These are phyloP conservation scores for Megathymus violae DNA, from an alignment of 1,140 invertebrate genomes.

Conservation along the genomic window DNA sequence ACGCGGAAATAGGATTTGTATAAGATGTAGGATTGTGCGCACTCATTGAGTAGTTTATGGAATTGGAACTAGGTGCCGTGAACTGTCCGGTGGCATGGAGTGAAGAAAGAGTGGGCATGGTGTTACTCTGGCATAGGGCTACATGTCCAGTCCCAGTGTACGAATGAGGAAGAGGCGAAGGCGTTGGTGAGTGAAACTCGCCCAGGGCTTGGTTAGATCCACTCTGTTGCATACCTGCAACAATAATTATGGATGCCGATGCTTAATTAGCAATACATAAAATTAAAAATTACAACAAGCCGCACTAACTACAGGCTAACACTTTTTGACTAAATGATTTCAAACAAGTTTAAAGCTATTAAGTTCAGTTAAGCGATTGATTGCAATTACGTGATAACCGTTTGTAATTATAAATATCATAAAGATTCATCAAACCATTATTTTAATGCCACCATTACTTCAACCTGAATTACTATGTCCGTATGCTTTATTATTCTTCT, in stretches of 20 bases:
- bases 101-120: conserved; percentile 85
- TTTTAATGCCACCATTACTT: background rate
- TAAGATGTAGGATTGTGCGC: conserved; percentile 81
- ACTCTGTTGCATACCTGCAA: conserved; percentile 83
- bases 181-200: conserved; percentile 84
- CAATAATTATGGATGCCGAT: conserved; percentile 8
- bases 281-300: background rate
- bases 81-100: conserved; percentile 82
- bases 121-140: conserved; percentile 85
- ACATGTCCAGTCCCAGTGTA: conserved; percentile 80
- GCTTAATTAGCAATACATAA: no score
- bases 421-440: background rate
- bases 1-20: conserved; percentile 75
- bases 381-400: background rate
- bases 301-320: background rate
- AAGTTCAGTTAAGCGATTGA: background rate
- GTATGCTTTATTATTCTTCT: background rate
- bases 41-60: conserved; percentile 79
- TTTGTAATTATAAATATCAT: background rate
- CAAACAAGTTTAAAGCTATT: background rate
- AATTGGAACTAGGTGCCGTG: conserved; percentile 81
- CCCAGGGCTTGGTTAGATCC: conserved; percentile 85
- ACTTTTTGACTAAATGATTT: background rate
- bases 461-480: background rate
- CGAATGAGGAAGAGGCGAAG: conserved; percentile 84